Percentiles rank a stretch among this genome's conserved stretches.
These are phyloP conservation scores for Synanthedon tipuliformis DNA, from an alignment of 2,888 invertebrate species.

Conservation along the genomic window DNA sequence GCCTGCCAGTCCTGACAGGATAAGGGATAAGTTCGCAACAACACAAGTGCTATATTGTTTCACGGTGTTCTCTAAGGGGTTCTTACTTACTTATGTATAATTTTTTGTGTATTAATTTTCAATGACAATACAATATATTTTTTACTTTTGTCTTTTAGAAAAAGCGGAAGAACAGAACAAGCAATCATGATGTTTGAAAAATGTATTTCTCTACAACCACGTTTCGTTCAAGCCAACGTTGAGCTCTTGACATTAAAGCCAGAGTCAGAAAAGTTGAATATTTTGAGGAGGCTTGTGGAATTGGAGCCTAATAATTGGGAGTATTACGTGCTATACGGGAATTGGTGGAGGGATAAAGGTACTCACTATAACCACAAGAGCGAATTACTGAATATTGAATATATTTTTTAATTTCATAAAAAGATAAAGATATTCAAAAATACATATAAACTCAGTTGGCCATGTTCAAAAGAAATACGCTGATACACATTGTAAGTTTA, in stretches of 20 bases:
- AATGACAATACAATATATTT: not conserved
- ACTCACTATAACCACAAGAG: slow-evolving; percentile 1
- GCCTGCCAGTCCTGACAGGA: too few relatives aligned
- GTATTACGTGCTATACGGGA: slow-evolving; percentile 78
- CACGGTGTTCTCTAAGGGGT: too few relatives aligned
- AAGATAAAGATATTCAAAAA: too few relatives aligned
- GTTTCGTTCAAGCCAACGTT: slow-evolving; percentile 77
- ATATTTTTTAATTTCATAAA: too few relatives aligned
- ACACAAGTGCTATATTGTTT: too few relatives aligned
- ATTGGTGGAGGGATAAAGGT: slow-evolving; percentile 78
- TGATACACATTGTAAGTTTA: too few relatives aligned
- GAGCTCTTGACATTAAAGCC: slow-evolving; percentile 72
- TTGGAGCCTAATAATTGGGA: slow-evolving; percentile 77
- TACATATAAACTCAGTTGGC: too few relatives aligned
- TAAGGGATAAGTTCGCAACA: too few relatives aligned
- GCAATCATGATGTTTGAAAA: slow-evolving; percentile 76
- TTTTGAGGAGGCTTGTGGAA: slow-evolving; percentile 72
- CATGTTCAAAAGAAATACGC: too few relatives aligned
- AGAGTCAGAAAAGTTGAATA: slow-evolving; percentile 67
- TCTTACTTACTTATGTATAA: too few relatives aligned
- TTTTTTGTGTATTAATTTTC: too few relatives aligned
- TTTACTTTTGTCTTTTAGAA: slow-evolving; percentile 48
- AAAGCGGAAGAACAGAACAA: slow-evolving; percentile 72
- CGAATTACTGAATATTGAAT: too few relatives aligned
- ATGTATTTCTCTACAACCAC: slow-evolving; percentile 75